Conservation (phyloP, 2,888 invertebrate genomes). For the Orthosia incerta region DNA sequence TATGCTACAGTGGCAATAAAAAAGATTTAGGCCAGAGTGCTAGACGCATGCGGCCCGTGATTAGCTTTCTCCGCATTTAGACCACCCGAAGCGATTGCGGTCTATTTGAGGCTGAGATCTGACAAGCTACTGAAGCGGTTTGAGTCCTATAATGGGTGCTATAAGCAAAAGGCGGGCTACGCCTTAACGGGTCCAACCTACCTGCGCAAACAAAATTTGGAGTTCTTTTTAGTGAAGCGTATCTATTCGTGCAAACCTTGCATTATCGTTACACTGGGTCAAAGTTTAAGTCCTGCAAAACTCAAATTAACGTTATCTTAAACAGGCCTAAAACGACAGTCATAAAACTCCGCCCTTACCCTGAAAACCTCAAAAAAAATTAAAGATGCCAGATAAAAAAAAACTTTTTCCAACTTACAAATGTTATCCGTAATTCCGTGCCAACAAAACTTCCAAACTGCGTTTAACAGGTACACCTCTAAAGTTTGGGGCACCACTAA, state of each 20-base stretch:
- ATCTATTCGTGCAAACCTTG: background rate
- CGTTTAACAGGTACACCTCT: conserved; percentile 59
- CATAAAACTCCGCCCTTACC: background rate
- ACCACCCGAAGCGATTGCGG: background rate
- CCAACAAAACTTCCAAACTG: conserved; percentile 42
- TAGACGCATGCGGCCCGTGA: background rate
- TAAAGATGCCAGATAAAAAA: conserved; percentile 22
- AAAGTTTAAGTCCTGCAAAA: background rate
- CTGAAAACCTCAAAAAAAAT: background rate
- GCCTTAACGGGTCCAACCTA: background rate
- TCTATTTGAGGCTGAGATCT: background rate
- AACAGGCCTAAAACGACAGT: background rate
- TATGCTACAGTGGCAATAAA: no score
- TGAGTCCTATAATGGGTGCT: no score
- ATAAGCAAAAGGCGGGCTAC: background rate
- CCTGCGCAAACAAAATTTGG: no score
- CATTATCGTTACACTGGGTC: background rate
- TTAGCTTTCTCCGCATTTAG: background rate
- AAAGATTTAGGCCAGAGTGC: background rate
- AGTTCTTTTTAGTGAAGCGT: background rate
- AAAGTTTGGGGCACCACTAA: conserved; percentile 63
- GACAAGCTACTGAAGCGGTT: background rate
- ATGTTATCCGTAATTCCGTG: conserved; percentile 42
- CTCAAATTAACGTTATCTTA: conserved; percentile 16
- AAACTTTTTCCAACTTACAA: conserved; percentile 9